These are phyloP conservation scores for Caenorhabditis elegans DNA, from an alignment of 1,140 invertebrate species.

Conservation along the genomic window DNA sequence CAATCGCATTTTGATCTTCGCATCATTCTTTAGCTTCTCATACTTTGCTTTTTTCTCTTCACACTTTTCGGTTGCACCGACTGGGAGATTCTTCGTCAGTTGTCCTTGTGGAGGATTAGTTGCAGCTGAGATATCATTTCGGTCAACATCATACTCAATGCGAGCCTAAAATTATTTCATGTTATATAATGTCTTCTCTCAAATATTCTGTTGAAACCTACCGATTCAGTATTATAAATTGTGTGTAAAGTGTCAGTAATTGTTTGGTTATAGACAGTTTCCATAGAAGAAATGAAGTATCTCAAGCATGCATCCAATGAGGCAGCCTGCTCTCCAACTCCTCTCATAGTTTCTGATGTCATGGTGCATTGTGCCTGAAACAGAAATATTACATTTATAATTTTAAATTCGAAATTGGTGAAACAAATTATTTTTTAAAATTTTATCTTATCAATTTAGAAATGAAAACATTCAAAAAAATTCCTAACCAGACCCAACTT, in stretches of 20 bases:
- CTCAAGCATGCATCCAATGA: conserved; percentile 26
- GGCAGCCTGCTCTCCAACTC: conserved; percentile 8
- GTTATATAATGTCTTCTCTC: not conserved
- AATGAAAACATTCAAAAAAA: too few species aligned
- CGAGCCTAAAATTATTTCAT: conserved; percentile 27
- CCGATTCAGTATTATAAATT: conserved; percentile 35
- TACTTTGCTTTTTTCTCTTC: conserved; percentile 30
- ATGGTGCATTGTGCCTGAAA: conserved; percentile 25
- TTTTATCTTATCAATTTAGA: too few species aligned
- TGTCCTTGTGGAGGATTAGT: not conserved
- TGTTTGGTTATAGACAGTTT: conserved; percentile 37
- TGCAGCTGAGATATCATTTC: conserved; percentile 20
- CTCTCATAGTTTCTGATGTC: conserved; percentile 28
- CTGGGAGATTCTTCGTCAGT: not conserved
- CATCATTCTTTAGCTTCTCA: conserved; percentile 38
- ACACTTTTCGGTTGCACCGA: not conserved
- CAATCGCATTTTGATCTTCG: conserved; percentile 35
- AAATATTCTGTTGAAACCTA: not conserved
- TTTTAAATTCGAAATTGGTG: not conserved
- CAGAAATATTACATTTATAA: not conserved
- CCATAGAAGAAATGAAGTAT: conserved; percentile 44
- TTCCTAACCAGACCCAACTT: too few species aligned
- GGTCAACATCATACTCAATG: conserved; percentile 41
- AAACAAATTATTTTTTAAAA: not conserved
- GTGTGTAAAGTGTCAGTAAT: conserved; percentile 43